Conservation (phyloP, 1,140 invertebrate species). For the Parapsyche elsis region DNA sequence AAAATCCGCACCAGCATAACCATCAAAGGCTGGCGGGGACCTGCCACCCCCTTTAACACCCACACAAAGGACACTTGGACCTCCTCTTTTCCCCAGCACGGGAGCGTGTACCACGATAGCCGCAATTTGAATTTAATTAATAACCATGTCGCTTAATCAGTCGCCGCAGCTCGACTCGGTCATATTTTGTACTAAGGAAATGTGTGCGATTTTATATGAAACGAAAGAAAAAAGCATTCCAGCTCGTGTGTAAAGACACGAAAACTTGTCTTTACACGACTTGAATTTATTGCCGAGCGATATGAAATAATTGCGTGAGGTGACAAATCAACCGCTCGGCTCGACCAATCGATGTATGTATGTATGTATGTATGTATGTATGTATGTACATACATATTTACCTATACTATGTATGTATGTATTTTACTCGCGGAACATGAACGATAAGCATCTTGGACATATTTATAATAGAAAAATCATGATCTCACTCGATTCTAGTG, state of each 20-base stretch:
- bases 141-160: not conserved
- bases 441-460: too few species aligned
- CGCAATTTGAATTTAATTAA: constrained; percentile 35
- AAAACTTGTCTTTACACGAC: not conserved
- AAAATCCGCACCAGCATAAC: constrained; percentile 23
- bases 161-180: not conserved
- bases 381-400: not conserved
- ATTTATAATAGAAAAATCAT: too few species aligned
- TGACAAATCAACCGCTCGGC: not conserved
- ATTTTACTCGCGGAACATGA: too few species aligned
- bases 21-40: not conserved
- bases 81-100: not conserved
- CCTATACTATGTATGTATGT: not conserved
- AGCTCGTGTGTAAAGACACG: not conserved
- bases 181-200: not conserved
- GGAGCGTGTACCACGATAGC: not conserved
- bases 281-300: not conserved
- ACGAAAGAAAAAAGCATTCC: not conserved
- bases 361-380: not conserved
- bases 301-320: not conserved
- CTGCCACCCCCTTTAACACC: not conserved
- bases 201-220: not conserved
- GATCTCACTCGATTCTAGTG: too few species aligned
- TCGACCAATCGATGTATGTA: not conserved
- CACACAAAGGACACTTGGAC: not conserved